Evolutionary conservation across 1,140 invertebrate species (phyloP), one percentile per base, ranked within the genome.

Genomic region (Helicoverpa armigera): DNA sequence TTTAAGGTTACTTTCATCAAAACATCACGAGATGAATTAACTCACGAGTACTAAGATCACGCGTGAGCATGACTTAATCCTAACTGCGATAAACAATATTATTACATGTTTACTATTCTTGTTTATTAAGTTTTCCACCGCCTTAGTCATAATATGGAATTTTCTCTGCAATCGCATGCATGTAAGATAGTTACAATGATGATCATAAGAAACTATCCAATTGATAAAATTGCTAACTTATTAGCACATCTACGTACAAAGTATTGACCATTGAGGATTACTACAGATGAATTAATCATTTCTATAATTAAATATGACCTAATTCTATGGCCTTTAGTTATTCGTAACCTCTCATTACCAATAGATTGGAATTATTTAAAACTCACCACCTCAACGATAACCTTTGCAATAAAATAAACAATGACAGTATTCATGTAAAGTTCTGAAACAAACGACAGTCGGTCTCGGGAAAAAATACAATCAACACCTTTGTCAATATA

Each of bases 331-430:
- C 48, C 50, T 29, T 11, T 11, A 16, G n/a, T 13, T 29, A 31
- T 74, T 18, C 13, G 54, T 75, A 75, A 75, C 35, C 14, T 13
- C 31, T 60, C 9, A 63, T 53, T 77, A 65, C 60, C 61, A 77
- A 65, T 51, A 74, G 51, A 74, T 65, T 80, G 56, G 23, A 80
- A 48, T 77, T 48, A 77, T 81, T 58, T 81, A 80, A 60, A 83
- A 85, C 35, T 43, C 35, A 43, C 5, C 35, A 9, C 84, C 81
- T 58, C 16, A 69, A 13, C n/a, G 86, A 86, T 84, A 88, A 88
- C 86, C 85, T 87, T 84, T 87, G 16, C 67, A 82, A 51, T 72
- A 82, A 76, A 82, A 74, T 69, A 50, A 80, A 56, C 69, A 77
- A 35, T 67, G 61, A n/a, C 61, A 67, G 43, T 54, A 54, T 72